Percentiles rank a stretch among this genome's conserved stretches.
Evolutionary conservation across 1,140 invertebrate species (phyloP).

Genomic region (Drosophila mojavensis): DNA sequence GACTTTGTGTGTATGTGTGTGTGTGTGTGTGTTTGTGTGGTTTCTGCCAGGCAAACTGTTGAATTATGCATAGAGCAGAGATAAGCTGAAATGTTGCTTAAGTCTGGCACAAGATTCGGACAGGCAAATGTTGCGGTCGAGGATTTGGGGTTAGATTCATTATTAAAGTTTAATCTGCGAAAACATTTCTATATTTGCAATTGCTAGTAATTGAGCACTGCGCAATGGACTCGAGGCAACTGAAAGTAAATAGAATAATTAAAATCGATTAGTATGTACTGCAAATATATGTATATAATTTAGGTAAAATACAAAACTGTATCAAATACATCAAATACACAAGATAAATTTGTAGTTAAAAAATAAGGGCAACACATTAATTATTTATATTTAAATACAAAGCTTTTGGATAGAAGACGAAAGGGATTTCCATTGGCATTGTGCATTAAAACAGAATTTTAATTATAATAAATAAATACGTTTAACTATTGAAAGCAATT

Average conservation of each 20-base stretch:
- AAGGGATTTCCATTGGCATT: too few species aligned
- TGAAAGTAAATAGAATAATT: slow-evolving; percentile 1
- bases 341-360: too few species aligned
- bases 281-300: background rate
- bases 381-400: too few species aligned
- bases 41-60: slow-evolving; percentile 61
- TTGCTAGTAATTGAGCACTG: slow-evolving; percentile 8
- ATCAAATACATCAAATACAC: too few species aligned
- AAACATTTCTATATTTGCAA: slow-evolving; percentile 49
- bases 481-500: too few species aligned
- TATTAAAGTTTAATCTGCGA: slow-evolving; percentile 68
- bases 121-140: slow-evolving; percentile 34
- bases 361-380: too few species aligned
- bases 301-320: too few species aligned
- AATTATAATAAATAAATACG: too few species aligned
- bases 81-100: slow-evolving; percentile 62
- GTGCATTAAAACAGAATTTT: too few species aligned
- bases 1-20: slow-evolving; percentile 7
- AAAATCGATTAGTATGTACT: background rate
- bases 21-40: background rate
- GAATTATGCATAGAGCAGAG: slow-evolving; percentile 65
- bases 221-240: background rate
- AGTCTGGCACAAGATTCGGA: slow-evolving; percentile 40
- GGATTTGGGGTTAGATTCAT: slow-evolving; percentile 13
- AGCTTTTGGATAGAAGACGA: too few species aligned